Base-by-base conservation (phyloP, 2,888 invertebrate genomes). In the Andricus curvator region DNA sequence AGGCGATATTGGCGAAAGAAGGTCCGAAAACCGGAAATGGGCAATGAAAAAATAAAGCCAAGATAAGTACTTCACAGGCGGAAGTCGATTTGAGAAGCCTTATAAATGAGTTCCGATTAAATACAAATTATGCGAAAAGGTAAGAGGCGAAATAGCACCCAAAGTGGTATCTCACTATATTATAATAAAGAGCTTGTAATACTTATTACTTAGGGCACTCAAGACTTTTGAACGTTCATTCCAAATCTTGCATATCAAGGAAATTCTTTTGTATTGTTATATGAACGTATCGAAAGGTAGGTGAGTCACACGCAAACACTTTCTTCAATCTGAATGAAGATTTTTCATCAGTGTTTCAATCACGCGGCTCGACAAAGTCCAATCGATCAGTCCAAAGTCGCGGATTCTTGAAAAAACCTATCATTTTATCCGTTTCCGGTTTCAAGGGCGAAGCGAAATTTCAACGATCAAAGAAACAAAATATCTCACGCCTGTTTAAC, bases 1-100 rank as follows among this genome's bases (percentile, higher is more conserved):
- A 79, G 84, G 78, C 65, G 82, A 81, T 70, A 70, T 74, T 74
- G 51, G 74, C 56, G 29, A 56, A 51, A 17, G 67, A 77, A 80
- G 83, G 86, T 88, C 88, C 87, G 81, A 87, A 88, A 91, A 90
- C 88, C 89, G 90, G 90, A 90, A 90, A 90, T 90, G 89, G 88
- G 79, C 68, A 77, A 79, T 83, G 80, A 80, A 78, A 79, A 77
- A 80, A 44, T 80, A 85, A 84, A 80, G 81, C 70, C 51, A 82
- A 83, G 78, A 83, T 76, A 70, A 79, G 81, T 77, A 29, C 25
- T 64, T 29, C 6, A 17, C 6, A 64, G 29, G 11, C 15, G 65
- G 68, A 68, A 79, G 37, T 83, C 68, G 74, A 67, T 29, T 64
- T 29, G 44, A 56, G 62, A 77, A 68, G 60, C 44, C 41, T 20